Conservation (phyloP, 23 tunicate genomes). For the Botrylloides violaceus region DNA sequence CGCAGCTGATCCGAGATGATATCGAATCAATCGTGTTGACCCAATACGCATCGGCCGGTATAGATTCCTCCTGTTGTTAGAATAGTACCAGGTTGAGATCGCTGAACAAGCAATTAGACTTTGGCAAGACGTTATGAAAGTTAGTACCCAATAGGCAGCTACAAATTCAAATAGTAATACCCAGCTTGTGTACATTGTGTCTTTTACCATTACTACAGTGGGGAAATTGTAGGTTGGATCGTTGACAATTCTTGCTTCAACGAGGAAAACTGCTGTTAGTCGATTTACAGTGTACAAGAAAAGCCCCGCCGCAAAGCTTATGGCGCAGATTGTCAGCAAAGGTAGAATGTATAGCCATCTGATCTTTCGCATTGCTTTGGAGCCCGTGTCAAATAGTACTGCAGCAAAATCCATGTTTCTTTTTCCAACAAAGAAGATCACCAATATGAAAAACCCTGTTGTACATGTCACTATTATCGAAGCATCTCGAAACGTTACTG, state of each 20-base stretch:
- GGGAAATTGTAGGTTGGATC: constrained; percentile 20
- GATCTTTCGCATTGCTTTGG: constrained; percentile 19
- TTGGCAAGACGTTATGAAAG: constrained; percentile 67
- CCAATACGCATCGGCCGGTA: constrained; percentile 71
- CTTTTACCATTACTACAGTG: constrained; percentile 7
- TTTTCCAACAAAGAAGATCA: constrained; percentile 34
- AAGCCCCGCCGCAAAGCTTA: constrained; percentile 42
- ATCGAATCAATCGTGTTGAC: constrained; percentile 43
- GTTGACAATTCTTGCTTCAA: background rate
- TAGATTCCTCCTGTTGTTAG: constrained; percentile 40
- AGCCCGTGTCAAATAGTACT: constrained; percentile 36
- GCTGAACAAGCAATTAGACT: constrained; percentile 34
- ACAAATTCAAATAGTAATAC: constrained; percentile 60
- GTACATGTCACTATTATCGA: constrained; percentile 39
- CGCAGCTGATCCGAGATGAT: constrained; percentile 72
- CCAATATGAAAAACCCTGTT: constrained; percentile 23
- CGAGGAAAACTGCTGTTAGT: constrained; percentile 47
- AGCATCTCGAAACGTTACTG: constrained; percentile 39
- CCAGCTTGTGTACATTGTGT: constrained; percentile 39
- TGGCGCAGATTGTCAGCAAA: constrained; percentile 17
- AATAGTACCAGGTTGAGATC: constrained; percentile 62
- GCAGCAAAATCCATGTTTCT: constrained; percentile 62
- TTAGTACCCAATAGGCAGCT: constrained; percentile 43
- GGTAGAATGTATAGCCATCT: constrained; percentile 76
- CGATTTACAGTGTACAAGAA: constrained; percentile 35